Conservation (phyloP, 2,113 vertebrate species). For the Crypturellus undulatus region DNA sequence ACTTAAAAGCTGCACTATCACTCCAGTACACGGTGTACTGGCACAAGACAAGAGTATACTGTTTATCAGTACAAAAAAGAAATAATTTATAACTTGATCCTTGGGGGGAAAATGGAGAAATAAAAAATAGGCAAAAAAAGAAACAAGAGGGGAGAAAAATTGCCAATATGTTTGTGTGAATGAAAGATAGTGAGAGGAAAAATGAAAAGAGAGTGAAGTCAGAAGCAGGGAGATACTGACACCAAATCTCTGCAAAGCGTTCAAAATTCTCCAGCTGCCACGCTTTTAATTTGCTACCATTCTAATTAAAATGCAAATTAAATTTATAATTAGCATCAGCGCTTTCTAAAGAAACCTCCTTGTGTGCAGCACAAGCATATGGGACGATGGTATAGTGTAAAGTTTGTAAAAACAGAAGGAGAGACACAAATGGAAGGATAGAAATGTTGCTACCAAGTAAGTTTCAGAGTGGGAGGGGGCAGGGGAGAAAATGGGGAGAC, state of each 20-base stretch:
- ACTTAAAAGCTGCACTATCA: conserved; percentile 53
- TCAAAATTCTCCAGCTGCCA: conserved; percentile 99
- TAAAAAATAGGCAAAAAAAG: conserved; percentile 52
- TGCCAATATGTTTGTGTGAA: conserved; percentile 80
- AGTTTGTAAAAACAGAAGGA: conserved; percentile 83
- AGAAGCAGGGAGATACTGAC: conserved; percentile 85
- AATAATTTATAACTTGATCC: conserved; percentile 75
- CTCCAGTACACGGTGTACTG: conserved; percentile 31
- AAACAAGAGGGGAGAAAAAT: conserved; percentile 59
- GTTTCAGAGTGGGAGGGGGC: conserved; percentile 34
- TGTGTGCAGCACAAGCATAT: conserved; percentile 95
- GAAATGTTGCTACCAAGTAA: conserved; percentile 55
- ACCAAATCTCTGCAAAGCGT: conserved; percentile 90
- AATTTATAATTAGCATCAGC: conserved; percentile 99
- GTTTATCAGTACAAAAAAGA: conserved; percentile 73
- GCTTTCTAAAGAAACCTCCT: conserved; percentile 98
- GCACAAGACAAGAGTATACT: conserved; percentile 62
- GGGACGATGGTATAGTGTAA: conserved; percentile 84
- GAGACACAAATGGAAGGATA: conserved; percentile 59
- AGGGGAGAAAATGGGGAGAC: neutral
- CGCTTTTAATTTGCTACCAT: conserved; percentile 99
- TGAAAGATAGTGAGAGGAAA: conserved; percentile 79
- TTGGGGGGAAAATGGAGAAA: conserved; percentile 45
- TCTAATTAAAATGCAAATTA: conserved; percentile 99
- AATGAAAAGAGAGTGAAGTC: conserved; percentile 80